Base-by-base conservation (phyloP, 2,888 invertebrate genomes). In the Meteorus colon region DNA sequence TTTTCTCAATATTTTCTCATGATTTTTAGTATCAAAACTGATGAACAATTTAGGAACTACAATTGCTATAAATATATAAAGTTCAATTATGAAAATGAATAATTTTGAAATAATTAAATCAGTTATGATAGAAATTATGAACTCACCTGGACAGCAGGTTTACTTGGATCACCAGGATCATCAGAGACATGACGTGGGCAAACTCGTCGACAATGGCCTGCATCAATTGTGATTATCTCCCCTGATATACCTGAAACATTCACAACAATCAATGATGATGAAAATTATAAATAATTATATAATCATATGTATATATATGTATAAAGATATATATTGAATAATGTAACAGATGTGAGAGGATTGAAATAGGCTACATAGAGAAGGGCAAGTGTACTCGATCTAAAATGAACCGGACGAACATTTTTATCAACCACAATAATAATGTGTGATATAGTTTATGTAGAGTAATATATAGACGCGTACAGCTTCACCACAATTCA, bases 191-290 rank as follows among this genome's bases (percentile, higher is more conserved):
- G 84, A 48, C 83, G 84, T 19, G 88, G 89, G 71, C 89, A 89
- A 27, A 87, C 78, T 79, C 85, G 86, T 71, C 88, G 87, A 78
- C 90, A 90, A 63, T 86, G 87, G 12, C 90, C 90, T 5, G 86
- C 85, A 74, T 90, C 90, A 63, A 90, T 84, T 74, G 86, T 83
- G 31, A 90, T 87, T 4, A 87, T 81, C 78, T 90, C 88, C 2
- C 89, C 89, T 4, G 89, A 89, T 79, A 89, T 86, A 37, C 87
- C 90, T 90, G 80, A 48, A 80, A 82, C 70, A 60, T 59, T 60
- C 34, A 69, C 24, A 67, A n/a, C 41, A 67, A 45, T 67, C 24
- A 67, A n/a, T 24, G 24, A 24, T 12, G 16, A 48, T 48, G 48
- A 41, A 12, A 41, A 41, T 41, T 48, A n/a, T 19, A 19, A 6